phyloP scores from a whole-genome alignment of 2,888 invertebrate species.

The Gastrophysa polygoni region DNA sequence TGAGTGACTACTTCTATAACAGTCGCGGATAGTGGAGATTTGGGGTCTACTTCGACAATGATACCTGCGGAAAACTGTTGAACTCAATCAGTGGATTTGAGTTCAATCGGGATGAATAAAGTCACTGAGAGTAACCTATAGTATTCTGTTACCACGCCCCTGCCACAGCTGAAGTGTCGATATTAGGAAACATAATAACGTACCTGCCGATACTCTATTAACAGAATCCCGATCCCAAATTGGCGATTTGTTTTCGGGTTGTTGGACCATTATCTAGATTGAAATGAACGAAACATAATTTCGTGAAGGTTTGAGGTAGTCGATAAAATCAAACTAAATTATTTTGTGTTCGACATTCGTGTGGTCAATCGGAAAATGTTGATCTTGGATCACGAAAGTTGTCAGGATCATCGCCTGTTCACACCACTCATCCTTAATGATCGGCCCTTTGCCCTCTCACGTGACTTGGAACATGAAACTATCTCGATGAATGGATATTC shows the following conservation, averaged over 20 bases:
- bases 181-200: conserved; percentile 22
- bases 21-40: too few species aligned
- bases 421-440: background rate
- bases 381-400: background rate
- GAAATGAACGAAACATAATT: conserved; percentile 22
- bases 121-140: background rate
- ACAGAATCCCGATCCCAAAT: conserved; percentile 19
- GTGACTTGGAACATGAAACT: background rate
- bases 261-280: conserved; percentile 30
- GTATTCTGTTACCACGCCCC: background rate
- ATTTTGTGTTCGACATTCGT: background rate
- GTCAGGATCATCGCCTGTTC: background rate
- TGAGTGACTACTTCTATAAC: too few species aligned
- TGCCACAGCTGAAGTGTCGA: conserved; percentile 19
- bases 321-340: background rate
- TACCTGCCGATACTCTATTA: conserved; percentile 15
- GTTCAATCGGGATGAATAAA: too few species aligned
- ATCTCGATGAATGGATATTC: background rate
- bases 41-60: too few species aligned
- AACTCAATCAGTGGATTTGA: too few species aligned
- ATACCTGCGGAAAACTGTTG: too few species aligned
- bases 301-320: background rate
- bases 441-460: background rate
- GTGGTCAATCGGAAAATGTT: background rate
- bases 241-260: conserved; percentile 27